Conservation (phyloP, 2,797 vertebrate species). For the Ficedula albicollis region DNA sequence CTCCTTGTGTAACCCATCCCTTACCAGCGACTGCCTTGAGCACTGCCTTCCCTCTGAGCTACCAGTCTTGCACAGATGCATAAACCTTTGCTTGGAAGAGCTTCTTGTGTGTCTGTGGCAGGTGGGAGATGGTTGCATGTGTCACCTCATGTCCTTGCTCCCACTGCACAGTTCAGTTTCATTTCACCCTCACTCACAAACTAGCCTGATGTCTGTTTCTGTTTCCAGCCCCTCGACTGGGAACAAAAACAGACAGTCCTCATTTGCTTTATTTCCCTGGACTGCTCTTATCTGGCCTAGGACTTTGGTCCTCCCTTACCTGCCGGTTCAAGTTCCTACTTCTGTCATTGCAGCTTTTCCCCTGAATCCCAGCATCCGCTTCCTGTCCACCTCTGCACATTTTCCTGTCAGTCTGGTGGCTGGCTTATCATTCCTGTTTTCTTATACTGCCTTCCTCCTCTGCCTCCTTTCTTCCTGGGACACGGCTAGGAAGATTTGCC, state of each 20-base stretch:
- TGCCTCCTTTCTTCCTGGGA: conserved; percentile 10
- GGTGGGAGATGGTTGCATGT: not conserved
- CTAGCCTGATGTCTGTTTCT: not conserved
- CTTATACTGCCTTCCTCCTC: not conserved
- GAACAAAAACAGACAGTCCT: not conserved
- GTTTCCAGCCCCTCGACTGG: not conserved
- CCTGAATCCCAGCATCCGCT: not conserved
- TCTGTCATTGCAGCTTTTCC: not conserved
- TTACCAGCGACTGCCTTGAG: not conserved
- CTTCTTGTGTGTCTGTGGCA: not conserved
- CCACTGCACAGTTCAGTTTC: not conserved
- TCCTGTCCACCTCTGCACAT: not conserved
- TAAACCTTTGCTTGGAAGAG: not conserved
- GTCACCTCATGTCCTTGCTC: not conserved
- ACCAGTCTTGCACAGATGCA: not conserved
- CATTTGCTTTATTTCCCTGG: not conserved
- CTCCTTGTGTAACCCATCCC: not conserved
- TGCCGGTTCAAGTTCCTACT: not conserved
- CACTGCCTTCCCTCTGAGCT: not conserved
- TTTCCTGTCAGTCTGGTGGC: not conserved
- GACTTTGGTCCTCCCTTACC: not conserved
- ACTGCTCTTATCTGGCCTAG: not conserved
- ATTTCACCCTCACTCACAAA: not conserved
- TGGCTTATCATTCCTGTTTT: not conserved
- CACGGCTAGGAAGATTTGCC: not conserved